phyloP scores from a whole-genome alignment of 2,113 vertebrate species.

The Hippocampus guttulatus region DNA sequence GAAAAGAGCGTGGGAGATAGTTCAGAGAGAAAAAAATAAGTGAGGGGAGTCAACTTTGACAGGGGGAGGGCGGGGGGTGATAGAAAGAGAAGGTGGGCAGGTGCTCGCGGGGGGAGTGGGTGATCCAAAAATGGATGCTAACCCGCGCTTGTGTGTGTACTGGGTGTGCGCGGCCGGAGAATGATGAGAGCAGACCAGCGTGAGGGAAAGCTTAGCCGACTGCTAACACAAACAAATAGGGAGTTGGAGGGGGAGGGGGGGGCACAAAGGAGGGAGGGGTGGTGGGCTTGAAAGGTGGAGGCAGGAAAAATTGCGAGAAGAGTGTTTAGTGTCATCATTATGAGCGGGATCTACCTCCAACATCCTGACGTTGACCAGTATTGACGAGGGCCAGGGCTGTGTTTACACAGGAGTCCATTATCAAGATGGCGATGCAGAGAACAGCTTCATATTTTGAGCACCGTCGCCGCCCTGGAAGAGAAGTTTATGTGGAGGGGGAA shows the following conservation, averaged over 20 bases:
- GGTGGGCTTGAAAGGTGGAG: slow-evolving; percentile 28
- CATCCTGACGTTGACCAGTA: slow-evolving; percentile 53
- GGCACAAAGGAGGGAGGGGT: slow-evolving; percentile 3
- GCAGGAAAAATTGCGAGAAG: slow-evolving; percentile 20
- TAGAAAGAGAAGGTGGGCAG: slow-evolving; percentile 21
- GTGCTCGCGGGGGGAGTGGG: slow-evolving; percentile 23
- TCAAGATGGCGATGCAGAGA: slow-evolving; percentile 32
- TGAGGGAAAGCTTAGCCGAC: slow-evolving; percentile 67
- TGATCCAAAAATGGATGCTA: background rate
- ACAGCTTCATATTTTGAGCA: slow-evolving; percentile 31
- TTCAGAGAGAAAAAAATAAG: slow-evolving; percentile 8
- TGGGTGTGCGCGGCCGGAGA: slow-evolving; percentile 41
- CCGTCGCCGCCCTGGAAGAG: background rate
- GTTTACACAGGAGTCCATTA: slow-evolving; percentile 64
- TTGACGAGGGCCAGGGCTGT: slow-evolving; percentile 33
- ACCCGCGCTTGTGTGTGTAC: slow-evolving; percentile 4
- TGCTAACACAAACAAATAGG: slow-evolving; percentile 69
- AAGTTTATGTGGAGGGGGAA: background rate
- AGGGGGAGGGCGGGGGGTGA: background rate
- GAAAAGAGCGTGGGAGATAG: slow-evolving; percentile 20
- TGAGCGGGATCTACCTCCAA: slow-evolving; percentile 33
- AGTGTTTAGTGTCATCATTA: slow-evolving; percentile 49
- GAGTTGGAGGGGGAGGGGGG: slow-evolving; percentile 3
- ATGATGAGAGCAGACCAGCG: slow-evolving; percentile 65
- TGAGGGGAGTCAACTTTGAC: slow-evolving; percentile 12